Evolutionary conservation across 2,797 vertebrate genomes (phyloP).

Genomic region (Onychomys leucogaster): DNA sequence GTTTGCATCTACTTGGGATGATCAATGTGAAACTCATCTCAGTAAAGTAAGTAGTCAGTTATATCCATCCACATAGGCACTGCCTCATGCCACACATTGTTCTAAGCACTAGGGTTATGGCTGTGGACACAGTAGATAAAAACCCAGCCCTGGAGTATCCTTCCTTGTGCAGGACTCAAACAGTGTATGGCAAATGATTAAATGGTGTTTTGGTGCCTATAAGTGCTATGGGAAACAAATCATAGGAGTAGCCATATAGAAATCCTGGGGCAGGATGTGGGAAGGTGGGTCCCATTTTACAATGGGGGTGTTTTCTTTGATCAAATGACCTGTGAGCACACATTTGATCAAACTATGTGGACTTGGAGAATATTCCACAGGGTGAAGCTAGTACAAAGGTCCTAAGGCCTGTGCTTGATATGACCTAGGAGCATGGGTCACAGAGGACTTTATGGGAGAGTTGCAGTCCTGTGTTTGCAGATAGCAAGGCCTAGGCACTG

Average conservation of each 20-base stretch:
- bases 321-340: neutral
- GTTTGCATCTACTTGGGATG: neutral
- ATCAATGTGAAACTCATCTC: neutral
- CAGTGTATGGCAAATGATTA: neutral
- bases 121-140: neutral
- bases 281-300: neutral
- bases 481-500: neutral
- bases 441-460: neutral
- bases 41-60: neutral
- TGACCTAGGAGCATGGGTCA: neutral
- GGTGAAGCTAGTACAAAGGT: no score
- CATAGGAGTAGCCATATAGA: neutral
- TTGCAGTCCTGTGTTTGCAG: neutral
- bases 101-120: neutral
- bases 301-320: neutral
- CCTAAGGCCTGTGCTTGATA: no score
- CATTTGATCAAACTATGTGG: neutral
- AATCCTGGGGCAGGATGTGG: neutral
- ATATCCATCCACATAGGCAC: neutral
- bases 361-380: neutral
- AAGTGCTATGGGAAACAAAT: neutral
- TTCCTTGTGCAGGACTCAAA: neutral
- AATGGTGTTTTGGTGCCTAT: neutral
- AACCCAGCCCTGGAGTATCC: neutral
- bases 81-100: neutral